Conservation (phyloP, 1,140 invertebrate genomes). For the Drosophila ficusphila region DNA sequence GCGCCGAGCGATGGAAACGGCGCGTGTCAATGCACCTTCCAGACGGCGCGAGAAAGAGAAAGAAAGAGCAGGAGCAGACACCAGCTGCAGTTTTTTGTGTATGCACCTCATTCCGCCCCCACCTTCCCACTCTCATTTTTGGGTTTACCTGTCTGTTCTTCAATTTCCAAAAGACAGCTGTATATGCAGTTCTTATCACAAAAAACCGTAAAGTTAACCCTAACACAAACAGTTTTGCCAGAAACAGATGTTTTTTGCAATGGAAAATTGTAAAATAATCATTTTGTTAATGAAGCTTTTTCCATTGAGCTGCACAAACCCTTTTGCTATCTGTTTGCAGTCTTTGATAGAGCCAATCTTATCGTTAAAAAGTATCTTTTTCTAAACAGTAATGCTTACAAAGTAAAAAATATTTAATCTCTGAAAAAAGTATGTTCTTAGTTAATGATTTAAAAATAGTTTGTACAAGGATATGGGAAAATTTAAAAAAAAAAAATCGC, state of each 20-base stretch:
- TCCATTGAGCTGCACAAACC: no score
- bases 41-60: conserved; percentile 14
- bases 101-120: conserved; percentile 5
- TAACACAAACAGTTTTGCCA: background rate
- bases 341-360: background rate
- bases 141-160: conserved; percentile 11
- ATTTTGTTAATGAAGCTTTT: no score
- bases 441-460: no score
- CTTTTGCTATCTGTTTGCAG: background rate
- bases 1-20: conserved; percentile 38
- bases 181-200: conserved; percentile 17
- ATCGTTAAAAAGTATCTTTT: no score
- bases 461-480: no score
- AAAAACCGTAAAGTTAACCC: background rate
- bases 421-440: no score
- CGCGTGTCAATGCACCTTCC: conserved; percentile 76
- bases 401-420: no score
- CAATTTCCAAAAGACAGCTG: conserved; percentile 9
- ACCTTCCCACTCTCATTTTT: conserved; percentile 6
- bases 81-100: conserved; percentile 63
- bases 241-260: background rate
- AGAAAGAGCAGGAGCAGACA: conserved; percentile 24
- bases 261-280: no score
- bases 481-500: no score
- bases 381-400: no score